Conservation (phyloP, 2,797 vertebrate genomes). For the Cephalopachus bancanus region DNA sequence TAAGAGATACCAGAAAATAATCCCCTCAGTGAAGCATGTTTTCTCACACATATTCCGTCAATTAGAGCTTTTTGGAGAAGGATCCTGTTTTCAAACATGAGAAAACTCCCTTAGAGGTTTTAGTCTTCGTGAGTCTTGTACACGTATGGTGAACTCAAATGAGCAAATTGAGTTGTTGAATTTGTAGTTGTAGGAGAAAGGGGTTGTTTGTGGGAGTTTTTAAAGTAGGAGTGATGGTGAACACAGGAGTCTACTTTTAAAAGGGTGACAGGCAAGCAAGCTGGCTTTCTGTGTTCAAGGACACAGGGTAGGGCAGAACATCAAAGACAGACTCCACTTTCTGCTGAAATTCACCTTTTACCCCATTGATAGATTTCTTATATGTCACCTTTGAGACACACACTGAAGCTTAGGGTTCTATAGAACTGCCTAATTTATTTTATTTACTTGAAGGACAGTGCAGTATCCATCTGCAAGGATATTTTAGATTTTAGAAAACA, state of each 20-base stretch:
- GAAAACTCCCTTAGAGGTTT: not conserved
- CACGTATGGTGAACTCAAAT: not conserved
- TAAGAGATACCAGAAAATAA: not conserved
- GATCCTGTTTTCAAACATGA: not conserved
- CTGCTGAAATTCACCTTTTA: not conserved
- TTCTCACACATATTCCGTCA: not conserved
- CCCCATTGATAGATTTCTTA: not conserved
- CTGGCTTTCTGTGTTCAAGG: not conserved
- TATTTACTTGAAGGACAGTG: not conserved
- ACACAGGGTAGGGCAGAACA: not conserved
- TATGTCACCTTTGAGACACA: not conserved
- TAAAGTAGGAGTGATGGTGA: not conserved
- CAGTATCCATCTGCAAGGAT: not conserved
- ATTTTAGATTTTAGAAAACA: constrained; percentile 54
- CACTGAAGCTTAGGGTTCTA: not conserved
- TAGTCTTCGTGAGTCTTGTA: not conserved
- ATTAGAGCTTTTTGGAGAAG: not conserved
- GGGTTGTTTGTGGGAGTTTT: not conserved
- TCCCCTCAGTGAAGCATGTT: not conserved
- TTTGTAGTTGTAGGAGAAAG: constrained; percentile 6
- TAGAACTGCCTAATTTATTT: constrained; percentile 5
- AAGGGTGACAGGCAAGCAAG: not conserved
- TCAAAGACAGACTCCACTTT: not conserved
- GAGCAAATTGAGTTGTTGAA: not conserved
- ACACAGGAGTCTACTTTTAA: not conserved